Evolutionary conservation across 2,113 vertebrate genomes (phyloP).

Genomic region (Regulus satrapa): DNA sequence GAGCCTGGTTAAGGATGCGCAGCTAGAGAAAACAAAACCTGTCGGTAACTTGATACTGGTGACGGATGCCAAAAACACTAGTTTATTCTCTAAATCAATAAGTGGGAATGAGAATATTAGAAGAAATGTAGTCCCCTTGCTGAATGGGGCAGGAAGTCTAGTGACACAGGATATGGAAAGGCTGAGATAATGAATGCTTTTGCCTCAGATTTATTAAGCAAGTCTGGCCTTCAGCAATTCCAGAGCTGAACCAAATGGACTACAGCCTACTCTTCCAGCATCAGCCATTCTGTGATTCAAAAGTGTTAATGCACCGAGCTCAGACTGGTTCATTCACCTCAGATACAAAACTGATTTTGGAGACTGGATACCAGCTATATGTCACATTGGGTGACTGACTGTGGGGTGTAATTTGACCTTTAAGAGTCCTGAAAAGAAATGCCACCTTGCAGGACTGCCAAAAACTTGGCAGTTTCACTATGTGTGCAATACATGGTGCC

Average conservation of each 20-base stretch:
- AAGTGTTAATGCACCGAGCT: neutral
- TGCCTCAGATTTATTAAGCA: neutral
- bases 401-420: neutral
- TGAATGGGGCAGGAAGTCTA: neutral
- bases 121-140: neutral
- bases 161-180: neutral
- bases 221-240: neutral
- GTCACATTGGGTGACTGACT: accelerated
- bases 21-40: neutral
- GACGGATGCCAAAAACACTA: neutral
- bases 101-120: neutral
- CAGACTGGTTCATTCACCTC: neutral
- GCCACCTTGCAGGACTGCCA: accelerated
- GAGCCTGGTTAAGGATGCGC: neutral
- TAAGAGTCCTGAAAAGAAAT: neutral
- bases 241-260: neutral
- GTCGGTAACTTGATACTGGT: neutral
- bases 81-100: neutral
- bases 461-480: neutral
- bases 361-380: neutral
- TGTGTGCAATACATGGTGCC: accelerated
- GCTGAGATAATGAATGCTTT: accelerated
- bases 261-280: neutral
- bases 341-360: neutral
- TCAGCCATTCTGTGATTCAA: neutral